These are phyloP conservation scores for Calameuta pallipes DNA, from an alignment of 2,888 invertebrate genomes.

Conservation along the genomic window DNA sequence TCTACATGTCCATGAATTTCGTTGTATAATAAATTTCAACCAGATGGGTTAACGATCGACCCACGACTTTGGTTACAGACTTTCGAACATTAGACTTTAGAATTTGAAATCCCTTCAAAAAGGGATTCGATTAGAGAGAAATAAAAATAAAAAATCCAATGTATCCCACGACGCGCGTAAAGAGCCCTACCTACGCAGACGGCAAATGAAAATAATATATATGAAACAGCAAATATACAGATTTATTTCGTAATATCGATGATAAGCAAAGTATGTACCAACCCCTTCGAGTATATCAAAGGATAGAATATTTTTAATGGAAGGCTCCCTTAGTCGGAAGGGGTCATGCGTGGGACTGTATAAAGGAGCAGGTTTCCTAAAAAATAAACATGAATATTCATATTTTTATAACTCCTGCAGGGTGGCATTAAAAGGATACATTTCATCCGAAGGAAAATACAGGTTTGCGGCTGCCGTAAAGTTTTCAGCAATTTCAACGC, in stretches of 20 bases:
- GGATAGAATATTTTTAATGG: slow-evolving; percentile 47
- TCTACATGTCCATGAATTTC: background rate
- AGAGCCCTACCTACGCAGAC: background rate
- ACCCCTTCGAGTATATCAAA: slow-evolving; percentile 49
- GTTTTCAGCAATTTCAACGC: slow-evolving; percentile 45
- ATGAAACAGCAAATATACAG: background rate
- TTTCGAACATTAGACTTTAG: background rate
- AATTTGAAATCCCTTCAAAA: background rate
- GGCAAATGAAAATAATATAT: background rate
- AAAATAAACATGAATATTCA: slow-evolving; percentile 44
- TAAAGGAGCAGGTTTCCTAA: slow-evolving; percentile 43
- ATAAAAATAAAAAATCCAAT: background rate
- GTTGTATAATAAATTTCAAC: background rate
- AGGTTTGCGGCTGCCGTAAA: slow-evolving; percentile 26
- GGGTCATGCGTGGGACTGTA: slow-evolving; percentile 33
- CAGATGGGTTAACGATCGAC: background rate
- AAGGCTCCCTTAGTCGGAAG: slow-evolving; percentile 17
- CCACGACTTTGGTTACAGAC: background rate
- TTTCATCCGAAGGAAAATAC: slow-evolving; percentile 30
- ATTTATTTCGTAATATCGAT: slow-evolving; percentile 38
- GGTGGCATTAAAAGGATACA: slow-evolving; percentile 27
- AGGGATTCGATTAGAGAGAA: background rate
- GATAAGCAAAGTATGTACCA: slow-evolving; percentile 36
- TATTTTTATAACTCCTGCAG: slow-evolving; percentile 47
- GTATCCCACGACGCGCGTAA: background rate